phyloP scores from a whole-genome alignment of 2,888 invertebrate species.

The Graphium colonna region DNA sequence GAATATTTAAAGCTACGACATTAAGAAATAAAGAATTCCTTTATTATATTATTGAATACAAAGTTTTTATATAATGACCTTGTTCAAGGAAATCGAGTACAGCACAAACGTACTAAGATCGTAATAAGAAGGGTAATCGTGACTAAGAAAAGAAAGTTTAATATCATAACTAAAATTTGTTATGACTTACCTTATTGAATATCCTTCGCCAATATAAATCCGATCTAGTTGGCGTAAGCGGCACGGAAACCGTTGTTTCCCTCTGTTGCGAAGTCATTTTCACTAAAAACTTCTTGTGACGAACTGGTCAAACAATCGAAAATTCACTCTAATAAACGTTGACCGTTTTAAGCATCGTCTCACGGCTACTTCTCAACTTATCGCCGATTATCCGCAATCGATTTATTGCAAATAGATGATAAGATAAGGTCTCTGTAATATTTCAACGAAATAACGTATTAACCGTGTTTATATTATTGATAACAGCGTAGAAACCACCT shows the following conservation, averaged over 20 bases:
- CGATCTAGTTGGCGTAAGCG: conserved; percentile 64
- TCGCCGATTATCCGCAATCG: conserved; percentile 45
- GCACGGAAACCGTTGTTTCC: conserved; percentile 64
- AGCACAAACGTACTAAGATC: background rate
- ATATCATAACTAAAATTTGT: conserved; percentile 6
- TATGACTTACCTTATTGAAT: conserved; percentile 67
- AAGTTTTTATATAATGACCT: too few relatives aligned
- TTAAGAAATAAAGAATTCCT: too few relatives aligned
- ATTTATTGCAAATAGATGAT: conserved; percentile 45
- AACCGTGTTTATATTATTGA: conserved; percentile 33
- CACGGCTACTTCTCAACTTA: conserved; percentile 32
- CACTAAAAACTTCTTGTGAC: conserved; percentile 38
- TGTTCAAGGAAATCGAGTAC: too few relatives aligned
- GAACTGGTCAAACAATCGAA: conserved; percentile 32
- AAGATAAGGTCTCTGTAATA: conserved; percentile 45
- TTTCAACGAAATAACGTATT: conserved; percentile 32
- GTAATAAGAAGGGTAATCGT: conserved; percentile 4
- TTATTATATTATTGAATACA: too few relatives aligned
- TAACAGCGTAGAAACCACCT: conserved; percentile 23
- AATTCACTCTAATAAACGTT: conserved; percentile 27
- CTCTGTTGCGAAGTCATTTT: conserved; percentile 62
- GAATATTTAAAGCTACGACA: too few relatives aligned
- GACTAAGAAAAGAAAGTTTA: conserved; percentile 18
- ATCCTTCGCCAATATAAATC: conserved; percentile 75
- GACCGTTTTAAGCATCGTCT: conserved; percentile 37